Conservation (phyloP, 2,113 vertebrate species). For the Telmatochromis sp. region DNA sequence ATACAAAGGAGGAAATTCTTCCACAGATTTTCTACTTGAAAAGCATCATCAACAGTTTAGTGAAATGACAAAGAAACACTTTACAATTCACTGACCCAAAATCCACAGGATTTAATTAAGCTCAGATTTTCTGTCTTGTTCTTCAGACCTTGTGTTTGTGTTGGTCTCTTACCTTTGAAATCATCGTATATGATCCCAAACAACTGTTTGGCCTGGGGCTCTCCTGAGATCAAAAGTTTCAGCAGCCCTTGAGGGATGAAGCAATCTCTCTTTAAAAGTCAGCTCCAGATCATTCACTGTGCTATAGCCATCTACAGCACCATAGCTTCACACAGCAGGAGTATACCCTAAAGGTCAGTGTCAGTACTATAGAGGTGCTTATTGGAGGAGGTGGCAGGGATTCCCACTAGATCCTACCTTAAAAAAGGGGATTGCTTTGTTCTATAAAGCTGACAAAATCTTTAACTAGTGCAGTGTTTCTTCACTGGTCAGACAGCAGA, state of each 20-base stretch:
- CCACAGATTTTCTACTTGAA: conserved; percentile 26
- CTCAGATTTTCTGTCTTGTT: not conserved
- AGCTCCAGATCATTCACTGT: not conserved
- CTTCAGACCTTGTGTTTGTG: not conserved
- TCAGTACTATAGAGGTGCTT: not conserved
- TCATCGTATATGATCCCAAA: conserved; percentile 76
- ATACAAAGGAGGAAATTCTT: conserved; percentile 34
- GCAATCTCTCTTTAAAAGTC: conserved; percentile 39
- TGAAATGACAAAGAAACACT: not conserved
- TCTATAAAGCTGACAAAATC: not conserved
- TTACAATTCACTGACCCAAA: not conserved
- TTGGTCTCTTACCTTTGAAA: conserved; percentile 81
- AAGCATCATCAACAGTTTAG: not conserved
- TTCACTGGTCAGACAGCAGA: not conserved
- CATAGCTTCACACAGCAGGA: conserved; percentile 1
- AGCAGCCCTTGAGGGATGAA: conserved; percentile 73
- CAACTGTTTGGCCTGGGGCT: conserved; percentile 75
- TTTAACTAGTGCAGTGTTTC: conserved; percentile 6
- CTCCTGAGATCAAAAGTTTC: conserved; percentile 79
- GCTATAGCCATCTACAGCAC: not conserved
- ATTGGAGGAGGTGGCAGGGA: not conserved
- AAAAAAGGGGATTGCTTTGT: not conserved
- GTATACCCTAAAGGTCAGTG: not conserved
- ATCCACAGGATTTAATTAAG: not conserved
- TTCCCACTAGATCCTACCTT: not conserved